Evolutionary conservation across 2,797 vertebrate species (phyloP), one percentile per base, ranked within the genome.

Genomic region (Gorsachius magnificus): DNA sequence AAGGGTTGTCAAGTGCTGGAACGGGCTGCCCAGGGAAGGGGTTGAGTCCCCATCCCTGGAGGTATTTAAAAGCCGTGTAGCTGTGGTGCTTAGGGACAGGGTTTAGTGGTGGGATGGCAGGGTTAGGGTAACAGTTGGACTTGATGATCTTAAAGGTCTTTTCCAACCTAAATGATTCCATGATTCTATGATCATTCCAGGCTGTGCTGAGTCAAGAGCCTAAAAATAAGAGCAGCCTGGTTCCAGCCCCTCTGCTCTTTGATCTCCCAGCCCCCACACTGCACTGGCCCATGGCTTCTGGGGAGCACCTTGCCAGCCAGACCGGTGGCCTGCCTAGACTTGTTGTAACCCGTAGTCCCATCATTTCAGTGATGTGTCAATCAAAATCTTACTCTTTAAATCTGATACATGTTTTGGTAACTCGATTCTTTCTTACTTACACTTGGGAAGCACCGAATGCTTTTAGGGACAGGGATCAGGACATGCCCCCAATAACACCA

Each of bases 211-310:
- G 45, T 64, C 85, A 60, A 78, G n/a, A 63, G 66, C 83, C 94
- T 94, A 78, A 95, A 93, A 95, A 70, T 82, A 54, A 70, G n/a
- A 83, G 77, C 64, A 86, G 85, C 48, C 56, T 18, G 11, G 17
- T 89, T 76, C 45, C 83, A 89, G 25, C 7, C n/a, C 36, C 33
- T 16, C 7, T 7, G 31, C 64, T 51, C 69, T 78, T 82, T 76
- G 71, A 70, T 76, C 43, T 65, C 16, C 56, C 0, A 1, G 53
- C 22, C 10, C 9, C 12, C 28, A 54, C 3, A 8, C 51, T 9
- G 58, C 1, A 2, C 45, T 61, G 83, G 84, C 29, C 77, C 76
- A 35, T 0, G 0, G 26, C 60, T 78, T 35, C 58, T 57, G 64
- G 41, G 64, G 41, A 61, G 26, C 9, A 0, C 24, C 53, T 46